Evolutionary conservation across 2,797 vertebrate genomes (phyloP), one percentile per base, ranked within the genome.

Genomic region (Carapus acus): DNA sequence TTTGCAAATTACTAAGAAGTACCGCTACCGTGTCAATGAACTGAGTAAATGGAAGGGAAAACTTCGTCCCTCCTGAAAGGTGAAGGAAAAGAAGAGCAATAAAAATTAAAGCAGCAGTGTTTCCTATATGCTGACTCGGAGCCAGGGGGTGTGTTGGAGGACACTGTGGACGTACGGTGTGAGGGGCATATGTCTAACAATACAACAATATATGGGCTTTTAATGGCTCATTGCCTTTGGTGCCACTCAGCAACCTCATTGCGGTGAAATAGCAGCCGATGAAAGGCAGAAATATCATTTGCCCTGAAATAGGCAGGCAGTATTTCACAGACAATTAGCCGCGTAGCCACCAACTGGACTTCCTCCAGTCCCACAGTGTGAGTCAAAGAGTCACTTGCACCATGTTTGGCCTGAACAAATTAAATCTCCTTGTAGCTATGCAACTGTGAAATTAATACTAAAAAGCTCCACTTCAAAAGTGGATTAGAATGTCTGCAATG

Each of bases 391-490:
- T 77, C 63, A 62, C 63, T 48, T 46, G 72, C 69, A 73, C 60
- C 58, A 59, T 67, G 66, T 82, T 82, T 81, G 68, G 73, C 63
- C 61, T 3, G 60, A 78, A 73, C 74, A 84, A 86, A 86, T 85
- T 74, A 85, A 77, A 84, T 80, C 72, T 71, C 73, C 67, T 77
- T 76, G 74, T 79, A 82, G 76, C 60, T 76, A 78, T 66, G 77
- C 76, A 81, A 69, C 83, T 88, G 85, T 88, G 84, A 88, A 85
- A 87, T 87, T 69, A 85, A 77, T 80, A 83, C 72, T 71, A 77
- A 83, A 80, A 79, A 70, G 63, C 60, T 46, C 56, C 67, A 61
- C 54, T 77, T 67, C 67, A 76, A 82, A 80, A 80, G 54, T 68
- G 67, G 57, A 78, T 75, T 76, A 74, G 74, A 79, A 79, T 74